phyloP scores from a whole-genome alignment of 2,797 vertebrate genomes.

The Lacerta bilineata region DNA sequence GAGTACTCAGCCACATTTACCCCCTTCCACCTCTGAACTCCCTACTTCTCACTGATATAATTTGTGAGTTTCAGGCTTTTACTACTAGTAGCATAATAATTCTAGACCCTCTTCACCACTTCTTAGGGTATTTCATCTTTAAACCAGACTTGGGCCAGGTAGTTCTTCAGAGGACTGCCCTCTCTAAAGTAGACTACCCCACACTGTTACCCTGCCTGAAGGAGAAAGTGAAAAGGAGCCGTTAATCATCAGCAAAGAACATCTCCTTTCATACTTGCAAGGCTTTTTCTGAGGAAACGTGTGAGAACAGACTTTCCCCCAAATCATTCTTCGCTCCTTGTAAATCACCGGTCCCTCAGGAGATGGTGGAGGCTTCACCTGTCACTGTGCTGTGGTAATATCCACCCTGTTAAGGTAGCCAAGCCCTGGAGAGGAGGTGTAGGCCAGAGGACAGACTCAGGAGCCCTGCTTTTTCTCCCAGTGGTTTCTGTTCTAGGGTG shows the following conservation, averaged over 20 bases:
- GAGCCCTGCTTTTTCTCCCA: rapidly evolving
- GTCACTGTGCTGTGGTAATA: rapidly evolving
- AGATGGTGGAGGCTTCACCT: rapidly evolving
- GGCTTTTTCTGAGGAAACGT: neutral
- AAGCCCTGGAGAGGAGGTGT: neutral
- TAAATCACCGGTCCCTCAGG: rapidly evolving
- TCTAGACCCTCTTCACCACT: too few species aligned
- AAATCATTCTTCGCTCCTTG: neutral
- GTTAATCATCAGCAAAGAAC: neutral
- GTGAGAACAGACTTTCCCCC: neutral
- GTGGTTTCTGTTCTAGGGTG: neutral
- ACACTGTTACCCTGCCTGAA: too few species aligned
- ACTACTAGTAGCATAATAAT: too few species aligned
- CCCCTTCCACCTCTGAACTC: too few species aligned
- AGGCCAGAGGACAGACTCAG: neutral
- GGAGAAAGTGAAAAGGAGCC: too few species aligned
- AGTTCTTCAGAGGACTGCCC: too few species aligned
- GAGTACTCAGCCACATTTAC: too few species aligned
- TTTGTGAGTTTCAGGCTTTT: too few species aligned
- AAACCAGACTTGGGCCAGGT: too few species aligned
- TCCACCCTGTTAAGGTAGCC: neutral
- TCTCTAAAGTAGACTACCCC: too few species aligned
- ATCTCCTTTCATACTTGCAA: slow-evolving; percentile 32
- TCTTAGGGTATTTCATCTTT: too few species aligned
- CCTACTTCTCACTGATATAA: too few species aligned